Percentiles rank a stretch among this genome's conserved stretches.
Conservation (phyloP, 2,888 invertebrate species). For the Macrosoma leucophasiata region DNA sequence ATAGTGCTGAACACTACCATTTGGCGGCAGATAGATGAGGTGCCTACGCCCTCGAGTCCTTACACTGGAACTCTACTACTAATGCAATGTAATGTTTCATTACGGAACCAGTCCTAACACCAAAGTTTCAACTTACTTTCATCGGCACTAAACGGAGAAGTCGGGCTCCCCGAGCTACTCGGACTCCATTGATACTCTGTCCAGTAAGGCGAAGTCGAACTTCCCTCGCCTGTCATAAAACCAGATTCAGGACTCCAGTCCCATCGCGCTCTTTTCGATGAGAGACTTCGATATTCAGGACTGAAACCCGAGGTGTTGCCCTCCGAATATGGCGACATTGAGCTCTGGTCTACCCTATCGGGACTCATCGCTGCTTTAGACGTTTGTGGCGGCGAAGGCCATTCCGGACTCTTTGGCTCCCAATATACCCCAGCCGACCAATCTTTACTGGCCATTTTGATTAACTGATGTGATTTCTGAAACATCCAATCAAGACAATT, state of each 20-base stretch:
- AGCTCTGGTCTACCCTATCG: slow-evolving; percentile 42
- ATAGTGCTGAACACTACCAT: too few species aligned
- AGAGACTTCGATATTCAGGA: slow-evolving; percentile 43
- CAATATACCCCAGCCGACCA: slow-evolving; percentile 65
- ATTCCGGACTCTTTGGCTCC: slow-evolving; percentile 64
- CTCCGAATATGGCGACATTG: slow-evolving; percentile 54
- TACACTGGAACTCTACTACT: too few species aligned
- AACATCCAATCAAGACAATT: slow-evolving; percentile 5
- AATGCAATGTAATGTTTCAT: background rate
- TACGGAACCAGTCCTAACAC: background rate
- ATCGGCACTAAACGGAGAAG: slow-evolving; percentile 59
- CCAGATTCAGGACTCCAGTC: slow-evolving; percentile 69
- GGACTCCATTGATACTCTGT: slow-evolving; percentile 74
- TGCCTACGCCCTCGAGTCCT: too few species aligned
- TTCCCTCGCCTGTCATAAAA: slow-evolving; percentile 49
- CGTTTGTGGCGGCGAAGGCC: slow-evolving; percentile 39
- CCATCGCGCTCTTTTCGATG: slow-evolving; percentile 41
- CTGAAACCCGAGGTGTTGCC: slow-evolving; percentile 58
- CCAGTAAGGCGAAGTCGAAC: slow-evolving; percentile 50
- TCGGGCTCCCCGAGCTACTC: slow-evolving; percentile 64
- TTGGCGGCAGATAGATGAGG: too few species aligned
- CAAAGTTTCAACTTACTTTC: slow-evolving; percentile 46
- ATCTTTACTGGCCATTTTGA: slow-evolving; percentile 58
- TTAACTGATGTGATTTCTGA: slow-evolving; percentile 27
- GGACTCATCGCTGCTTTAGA: slow-evolving; percentile 47